Evolutionary conservation across 2,888 invertebrate species (phyloP).

Genomic region (Terebella lapidaria): DNA sequence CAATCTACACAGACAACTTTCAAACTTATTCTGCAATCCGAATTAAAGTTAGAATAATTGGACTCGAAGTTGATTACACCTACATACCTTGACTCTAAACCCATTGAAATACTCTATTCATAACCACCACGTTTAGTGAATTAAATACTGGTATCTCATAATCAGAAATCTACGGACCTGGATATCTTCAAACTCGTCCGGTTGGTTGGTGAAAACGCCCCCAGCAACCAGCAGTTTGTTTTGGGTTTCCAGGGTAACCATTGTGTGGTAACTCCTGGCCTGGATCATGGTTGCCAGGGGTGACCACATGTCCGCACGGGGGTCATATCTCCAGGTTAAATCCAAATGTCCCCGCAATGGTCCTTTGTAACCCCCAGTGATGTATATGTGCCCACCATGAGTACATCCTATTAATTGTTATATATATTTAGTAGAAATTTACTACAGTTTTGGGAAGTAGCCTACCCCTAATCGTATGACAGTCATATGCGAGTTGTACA

Average conservation of each 20-base stretch:
- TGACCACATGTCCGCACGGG: conserved; percentile 30
- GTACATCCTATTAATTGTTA: conserved; percentile 21
- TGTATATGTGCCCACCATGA: conserved; percentile 23
- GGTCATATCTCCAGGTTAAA: conserved; percentile 33
- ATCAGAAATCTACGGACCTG: conserved; percentile 15
- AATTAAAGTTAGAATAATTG: too few species aligned
- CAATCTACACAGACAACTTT: too few species aligned
- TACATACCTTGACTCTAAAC: too few species aligned
- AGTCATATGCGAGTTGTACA: too few species aligned
- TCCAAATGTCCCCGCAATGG: conserved; percentile 23
- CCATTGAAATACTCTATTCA: too few species aligned
- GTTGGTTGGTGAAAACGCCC: conserved; percentile 25
- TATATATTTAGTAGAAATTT: too few species aligned
- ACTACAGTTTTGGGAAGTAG: too few species aligned
- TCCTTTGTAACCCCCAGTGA: conserved; percentile 31
- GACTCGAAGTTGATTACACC: too few species aligned
- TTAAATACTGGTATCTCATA: too few species aligned
- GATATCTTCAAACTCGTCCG: conserved; percentile 16
- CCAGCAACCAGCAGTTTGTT: conserved; percentile 35
- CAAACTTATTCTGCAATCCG: too few species aligned
- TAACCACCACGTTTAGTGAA: too few species aligned
- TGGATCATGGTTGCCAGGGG: conserved; percentile 29
- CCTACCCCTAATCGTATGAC: too few species aligned
- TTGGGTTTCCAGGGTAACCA: conserved; percentile 29
- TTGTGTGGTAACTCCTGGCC: conserved; percentile 41